These are phyloP conservation scores for Desmophyllum pertusum DNA, from an alignment of 92 coral and sea anemone species.

Conservation along the genomic window DNA sequence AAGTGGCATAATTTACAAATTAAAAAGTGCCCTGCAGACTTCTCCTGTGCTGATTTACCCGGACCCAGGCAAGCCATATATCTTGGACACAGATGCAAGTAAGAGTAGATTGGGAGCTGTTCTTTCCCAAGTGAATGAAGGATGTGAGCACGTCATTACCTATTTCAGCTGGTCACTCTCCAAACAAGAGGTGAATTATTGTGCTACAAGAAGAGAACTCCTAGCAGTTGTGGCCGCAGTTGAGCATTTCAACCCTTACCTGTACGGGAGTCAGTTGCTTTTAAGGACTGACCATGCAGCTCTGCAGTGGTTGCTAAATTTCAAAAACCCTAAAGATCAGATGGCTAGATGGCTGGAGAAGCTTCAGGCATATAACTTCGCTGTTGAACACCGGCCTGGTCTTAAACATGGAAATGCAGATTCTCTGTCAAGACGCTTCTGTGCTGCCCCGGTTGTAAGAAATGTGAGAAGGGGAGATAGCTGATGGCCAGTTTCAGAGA, in stretches of 20 bases:
- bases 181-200: constrained; percentile 41
- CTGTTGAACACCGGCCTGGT: constrained; percentile 38
- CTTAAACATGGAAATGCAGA: constrained; percentile 47
- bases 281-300: constrained; percentile 47
- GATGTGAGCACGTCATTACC: constrained; percentile 47
- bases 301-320: too few relatives aligned
- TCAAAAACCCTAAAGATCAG: constrained; percentile 49
- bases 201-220: constrained; percentile 43
- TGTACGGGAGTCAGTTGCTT: constrained; percentile 48
- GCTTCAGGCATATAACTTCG: constrained; percentile 36
- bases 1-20: too few relatives aligned
- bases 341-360: constrained; percentile 50
- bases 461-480: too few relatives aligned
- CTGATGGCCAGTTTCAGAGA: too few relatives aligned
- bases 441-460: too few relatives aligned
- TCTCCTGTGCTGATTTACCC: too few relatives aligned
- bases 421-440: too few relatives aligned
- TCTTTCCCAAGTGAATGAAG: constrained; percentile 32
- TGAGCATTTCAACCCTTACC: constrained; percentile 48
- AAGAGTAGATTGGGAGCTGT: constrained; percentile 39
- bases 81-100: constrained; percentile 24
- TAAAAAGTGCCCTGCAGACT: too few relatives aligned
- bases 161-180: constrained; percentile 37
- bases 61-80: too few relatives aligned
- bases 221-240: constrained; percentile 48